Base-by-base conservation (phyloP, 2,797 vertebrate species). In the Alectoris magna region DNA sequence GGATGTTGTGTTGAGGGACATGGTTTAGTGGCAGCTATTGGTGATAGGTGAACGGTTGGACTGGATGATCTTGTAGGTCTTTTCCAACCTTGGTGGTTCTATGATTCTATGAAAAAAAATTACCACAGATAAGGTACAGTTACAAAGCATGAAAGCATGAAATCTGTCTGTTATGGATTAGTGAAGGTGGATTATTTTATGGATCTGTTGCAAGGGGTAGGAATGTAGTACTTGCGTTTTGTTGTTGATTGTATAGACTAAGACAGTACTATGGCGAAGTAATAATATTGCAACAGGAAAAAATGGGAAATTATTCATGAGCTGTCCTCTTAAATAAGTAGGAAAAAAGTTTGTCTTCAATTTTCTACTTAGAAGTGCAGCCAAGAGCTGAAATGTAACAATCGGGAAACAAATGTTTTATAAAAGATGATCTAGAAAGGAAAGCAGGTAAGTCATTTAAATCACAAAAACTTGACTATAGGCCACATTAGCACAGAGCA, bases 401-500 rank as follows among this genome's bases (percentile, higher is more conserved):
- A 48, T 41, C 29, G 48, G 60, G 68, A 13, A 36, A 34, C 11
- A 70, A 82, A 62, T 8, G 3, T 26, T 48, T 31, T 55, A 31
- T 22, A 26, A 56, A 69, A 75, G 43, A 36, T 36, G 12, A 63
- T 36, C 34, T 31, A 68, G 34, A 69, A 81, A 63, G 41, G 41
- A 62, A 62, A 81, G 34, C 13, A 48, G 41, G 31, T 69, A 34
- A 75, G 38, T 12, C 18, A 15, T 23, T 17, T 16, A 67, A 43
- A 39, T 60, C 4, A 16, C 12, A 39, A 53, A 51, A 66, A 59
- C 44, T 31, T 19, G 8, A 18, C n/a, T 49, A 5, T 7, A 49
- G 36, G 43, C 12, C 27, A 29, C n/a, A 10, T 0, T 0, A 1
- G 38, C 51, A 36, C 36, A 27, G 22, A 67, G 60, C 27, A 39